Evolutionary conservation across 2,888 invertebrate species (phyloP), one percentile per base, ranked within the genome.

Genomic region (Callosobruchus maculatus): DNA sequence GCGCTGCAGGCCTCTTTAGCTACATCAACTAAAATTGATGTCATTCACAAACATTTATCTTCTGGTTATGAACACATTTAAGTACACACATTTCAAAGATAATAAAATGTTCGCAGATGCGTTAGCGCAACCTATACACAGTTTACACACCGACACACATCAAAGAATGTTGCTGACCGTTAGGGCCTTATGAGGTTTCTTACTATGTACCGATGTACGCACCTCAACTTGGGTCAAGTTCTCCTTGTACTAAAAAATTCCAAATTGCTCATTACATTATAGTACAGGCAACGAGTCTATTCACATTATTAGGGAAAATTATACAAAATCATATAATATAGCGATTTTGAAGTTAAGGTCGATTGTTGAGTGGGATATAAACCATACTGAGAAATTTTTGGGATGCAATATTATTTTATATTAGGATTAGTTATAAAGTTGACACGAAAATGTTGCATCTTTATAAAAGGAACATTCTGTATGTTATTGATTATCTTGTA

Each of bases 111-210:
- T 49, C 49, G 49, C 49, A 13, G 49, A 49, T 49, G 49, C 49
- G 49, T 13, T 49, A 49, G 13, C 13, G 49, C 49, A 49, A 49
- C 30, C 30, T 30, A 30, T 30, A 30, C 30, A 30, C 30, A 30
- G 4, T 30, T 30, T 30, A 30, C 30, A 30, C 30, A 9, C 30
- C 30, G 30, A 71, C 22, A 71, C 71, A 26, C 78, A 76, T 76
- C 75, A 70, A 77, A 75, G 78, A 79, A 79, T 79, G 72, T 74
- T 73, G 72, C 68, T 72, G 73, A 77, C 79, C 79, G 79, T 79
- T 79, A 78, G 74, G 76, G 76, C 79, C 77, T 74, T 77, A 79
- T 78, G 77, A 76, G 77, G 72, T 75, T 76, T 49, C 49, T 49
- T 49, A 18, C 49, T 49, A 49, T 49, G 49, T 49, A 49, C 49